Evolutionary conservation across 2,888 invertebrate genomes (phyloP).

Genomic region (Eustalomyia histrio): DNA sequence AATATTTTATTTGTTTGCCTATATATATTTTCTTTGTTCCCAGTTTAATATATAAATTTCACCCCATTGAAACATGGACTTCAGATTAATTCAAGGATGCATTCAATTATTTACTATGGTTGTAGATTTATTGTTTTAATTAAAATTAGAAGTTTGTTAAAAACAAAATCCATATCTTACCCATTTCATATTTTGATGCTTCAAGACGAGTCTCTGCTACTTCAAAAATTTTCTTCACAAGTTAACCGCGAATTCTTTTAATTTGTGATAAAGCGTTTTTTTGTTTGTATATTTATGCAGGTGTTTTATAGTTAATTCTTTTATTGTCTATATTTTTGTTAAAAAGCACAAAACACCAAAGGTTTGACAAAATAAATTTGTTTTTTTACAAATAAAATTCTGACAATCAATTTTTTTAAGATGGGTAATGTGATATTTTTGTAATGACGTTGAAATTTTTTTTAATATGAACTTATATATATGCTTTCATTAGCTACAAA

Average conservation of each 20-base stretch:
- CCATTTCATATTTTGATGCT: conserved; percentile 65
- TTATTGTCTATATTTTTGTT: not conserved
- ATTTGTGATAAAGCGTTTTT: not conserved
- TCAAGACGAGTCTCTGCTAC: conserved; percentile 6
- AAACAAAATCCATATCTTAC: conserved; percentile 41
- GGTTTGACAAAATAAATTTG: not conserved
- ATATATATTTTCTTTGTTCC: no score
- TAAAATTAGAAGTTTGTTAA: no score
- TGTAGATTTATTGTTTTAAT: no score
- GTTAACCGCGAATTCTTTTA: not conserved
- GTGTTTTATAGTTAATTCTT: not conserved
- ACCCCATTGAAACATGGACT: no score
- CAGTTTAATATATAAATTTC: no score
- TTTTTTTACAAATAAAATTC: not conserved
- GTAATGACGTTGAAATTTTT: not conserved
- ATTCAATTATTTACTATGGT: no score
- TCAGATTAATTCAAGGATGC: no score
- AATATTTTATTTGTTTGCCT: no score
- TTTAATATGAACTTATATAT: not conserved
- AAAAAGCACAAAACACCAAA: not conserved
- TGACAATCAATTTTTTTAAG: not conserved
- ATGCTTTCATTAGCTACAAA: no score
- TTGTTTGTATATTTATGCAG: not conserved
- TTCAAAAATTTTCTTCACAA: not conserved
- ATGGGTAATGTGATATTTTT: not conserved